Base-by-base conservation (phyloP, 2,113 vertebrate genomes). In the Amphiprion ocellaris region DNA sequence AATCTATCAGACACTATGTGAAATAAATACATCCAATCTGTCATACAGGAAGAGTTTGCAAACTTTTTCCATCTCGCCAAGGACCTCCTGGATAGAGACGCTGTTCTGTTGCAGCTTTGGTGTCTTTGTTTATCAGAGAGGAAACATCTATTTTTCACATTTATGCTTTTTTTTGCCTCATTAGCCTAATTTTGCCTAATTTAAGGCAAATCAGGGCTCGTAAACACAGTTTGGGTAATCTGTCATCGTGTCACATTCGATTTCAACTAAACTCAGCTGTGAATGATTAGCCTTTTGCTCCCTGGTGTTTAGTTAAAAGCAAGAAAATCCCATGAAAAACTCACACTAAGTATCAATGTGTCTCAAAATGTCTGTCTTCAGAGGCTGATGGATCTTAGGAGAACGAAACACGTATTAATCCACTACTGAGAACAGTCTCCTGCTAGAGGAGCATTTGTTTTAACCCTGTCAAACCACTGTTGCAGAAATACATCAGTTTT, bases 131-230 rank as follows among this genome's bases (percentile, higher is more conserved):
- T 66, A 15, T 47, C 67, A 41, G 39, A 74, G 17, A 23, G 54
- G 56, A 75, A 69, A 55, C 62, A 55, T 73, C 74, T n/a, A 28
- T 65, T 66, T 62, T 60, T 41, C n/a, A 24, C 41, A 9, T 26
- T 54, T 71, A 39, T 37, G 47, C 47, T 19, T 49, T 52, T n/a
- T 52, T 21, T 12, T 2, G 14, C 30, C 44, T 82, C 17, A 24
- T 82, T 74, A 62, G 30, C 15, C 17, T 72, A 64, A 75, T 75
- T 52, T 49, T n/a, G 30, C 12, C 44, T 63, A 63, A 71, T 75
- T 75, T 37, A 26, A 75, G 74, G 54, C 39, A 56, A 71, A 64
- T 72, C 24, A 0, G 8, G 19, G 66, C 17, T 44, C 11, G 44
- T 23, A 72, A 79, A 83, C 53, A 59, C 17, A 66, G 30, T 49